Evolutionary conservation across 1,140 invertebrate genomes (phyloP), one percentile per base, ranked within the genome.

Genomic region (Sitobion miscanthi): DNA sequence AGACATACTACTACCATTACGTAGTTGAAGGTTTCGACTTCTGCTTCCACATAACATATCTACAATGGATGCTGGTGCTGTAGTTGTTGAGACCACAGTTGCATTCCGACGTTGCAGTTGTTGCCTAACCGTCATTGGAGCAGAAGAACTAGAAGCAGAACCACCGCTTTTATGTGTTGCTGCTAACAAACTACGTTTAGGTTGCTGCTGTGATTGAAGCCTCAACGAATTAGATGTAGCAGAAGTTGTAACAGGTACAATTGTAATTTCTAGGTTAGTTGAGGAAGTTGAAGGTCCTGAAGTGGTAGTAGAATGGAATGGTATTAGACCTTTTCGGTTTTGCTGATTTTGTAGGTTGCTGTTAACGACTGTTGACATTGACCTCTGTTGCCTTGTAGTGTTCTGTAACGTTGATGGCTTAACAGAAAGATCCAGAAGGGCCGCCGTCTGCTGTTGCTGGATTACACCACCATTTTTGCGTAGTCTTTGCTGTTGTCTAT

Each of bases 221-320:
- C 17, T 91, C 5, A 17, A 77, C 11, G 57, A 14, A 91, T 49
- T 77, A 35, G 23, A 9, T 7, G 90, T 0, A 20, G 20, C 9
- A 1, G 90, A 77, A 25, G 88, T 35, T 21, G 88, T 57, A 6
- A 89, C 52, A 30, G 91, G 91, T 38, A 83, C 77, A 8, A 92
- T 92, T 25, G 91, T 92, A 1, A 92, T 92, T 52, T 92, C 91
- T 6, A 91, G 35, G 11, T 91, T 91, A 35, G 90, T 23, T 7
- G 62, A n/a, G 6, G 69, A 21, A 20, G n/a, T 90, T 90, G 89
- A 90, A 17, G 88, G 20, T 52, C 17, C 30, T 45, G 90, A 20
- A n/a, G 52, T 57, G 2, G 47, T 17, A 54, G 23, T 30, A 57
- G 88, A 38, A 25, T 57, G 88, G 35, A 89, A 57, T 89, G 49